These are phyloP conservation scores for Tenthredo mesomela DNA, from an alignment of 2,888 invertebrate species.

Conservation along the genomic window DNA sequence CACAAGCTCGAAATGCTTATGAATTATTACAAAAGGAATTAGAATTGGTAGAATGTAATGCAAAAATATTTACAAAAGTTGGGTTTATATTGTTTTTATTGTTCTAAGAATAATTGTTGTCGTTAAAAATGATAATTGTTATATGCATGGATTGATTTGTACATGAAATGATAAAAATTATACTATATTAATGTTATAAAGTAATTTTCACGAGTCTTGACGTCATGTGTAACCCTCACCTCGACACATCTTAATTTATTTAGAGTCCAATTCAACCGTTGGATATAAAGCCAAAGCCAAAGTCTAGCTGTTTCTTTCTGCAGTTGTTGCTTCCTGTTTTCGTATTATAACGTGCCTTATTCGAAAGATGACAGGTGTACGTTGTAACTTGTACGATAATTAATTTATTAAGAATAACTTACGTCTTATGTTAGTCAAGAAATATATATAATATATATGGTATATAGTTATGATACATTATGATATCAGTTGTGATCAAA, in stretches of 20 bases:
- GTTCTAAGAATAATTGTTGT: background rate
- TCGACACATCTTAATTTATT: constrained; percentile 27
- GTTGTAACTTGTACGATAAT: background rate
- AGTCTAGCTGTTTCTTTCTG: constrained; percentile 22
- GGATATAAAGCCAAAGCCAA: background rate
- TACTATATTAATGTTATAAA: background rate
- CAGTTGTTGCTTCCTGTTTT: constrained; percentile 43
- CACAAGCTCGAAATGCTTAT: background rate
- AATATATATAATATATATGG: background rate
- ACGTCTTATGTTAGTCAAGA: constrained; percentile 19
- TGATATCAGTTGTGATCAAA: constrained; percentile 11
- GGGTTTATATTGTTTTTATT: background rate
- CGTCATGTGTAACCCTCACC: constrained; percentile 46
- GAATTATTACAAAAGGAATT: background rate
- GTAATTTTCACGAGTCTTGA: constrained; percentile 35
- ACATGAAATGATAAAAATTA: background rate
- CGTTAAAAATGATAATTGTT: background rate
- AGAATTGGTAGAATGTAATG: background rate
- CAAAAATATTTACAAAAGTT: background rate
- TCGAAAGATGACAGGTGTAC: constrained; percentile 46
- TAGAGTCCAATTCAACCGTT: constrained; percentile 20
- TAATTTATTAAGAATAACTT: constrained; percentile 42
- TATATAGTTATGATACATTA: background rate
- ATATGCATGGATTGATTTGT: background rate
- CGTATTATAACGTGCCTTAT: background rate